A percentile compares a stretch with the other conserved stretches of the same genome.
Conservation (phyloP, 2,113 vertebrate genomes). For the Macquaria australasica region DNA sequence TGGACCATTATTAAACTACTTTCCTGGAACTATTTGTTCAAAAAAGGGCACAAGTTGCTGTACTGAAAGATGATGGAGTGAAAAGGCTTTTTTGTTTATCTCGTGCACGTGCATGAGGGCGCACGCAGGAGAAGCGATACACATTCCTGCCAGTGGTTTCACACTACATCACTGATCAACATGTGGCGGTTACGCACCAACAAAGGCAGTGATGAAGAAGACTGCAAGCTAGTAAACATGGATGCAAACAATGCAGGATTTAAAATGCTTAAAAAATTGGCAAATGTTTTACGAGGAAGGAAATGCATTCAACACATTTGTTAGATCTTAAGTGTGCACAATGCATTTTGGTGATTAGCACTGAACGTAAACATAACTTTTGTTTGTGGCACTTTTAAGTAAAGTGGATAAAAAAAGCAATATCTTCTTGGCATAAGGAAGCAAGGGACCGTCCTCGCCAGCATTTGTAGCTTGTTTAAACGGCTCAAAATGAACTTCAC, state of each 20-base stretch:
- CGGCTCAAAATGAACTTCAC: not conserved
- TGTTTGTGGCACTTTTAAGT: not conserved
- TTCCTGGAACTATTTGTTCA: too few relatives aligned
- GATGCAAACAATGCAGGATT: not conserved
- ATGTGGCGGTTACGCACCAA: not conserved
- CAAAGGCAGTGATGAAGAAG: not conserved
- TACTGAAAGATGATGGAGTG: too few relatives aligned
- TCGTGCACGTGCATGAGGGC: not conserved
- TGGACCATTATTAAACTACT: too few relatives aligned
- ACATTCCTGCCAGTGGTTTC: not conserved
- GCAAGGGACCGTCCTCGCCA: not conserved
- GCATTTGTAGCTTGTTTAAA: not conserved
- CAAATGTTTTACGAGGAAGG: not conserved
- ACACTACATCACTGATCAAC: not conserved
- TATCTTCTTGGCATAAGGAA: not conserved
- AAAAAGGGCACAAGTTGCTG: too few relatives aligned
- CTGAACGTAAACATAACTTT: not conserved
- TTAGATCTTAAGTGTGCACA: not conserved
- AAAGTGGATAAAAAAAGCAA: not conserved
- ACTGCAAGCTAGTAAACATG: not conserved
- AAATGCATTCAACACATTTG: not conserved
- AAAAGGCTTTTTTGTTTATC: not conserved
- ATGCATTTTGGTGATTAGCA: not conserved
- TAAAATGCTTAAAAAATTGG: not conserved
- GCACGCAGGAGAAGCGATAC: not conserved